A percentile compares a stretch with the other conserved stretches of the same genome.
These are phyloP conservation scores for Lethenteron reissneri DNA, from an alignment of 2,113 vertebrate species.

Conservation along the genomic window DNA sequence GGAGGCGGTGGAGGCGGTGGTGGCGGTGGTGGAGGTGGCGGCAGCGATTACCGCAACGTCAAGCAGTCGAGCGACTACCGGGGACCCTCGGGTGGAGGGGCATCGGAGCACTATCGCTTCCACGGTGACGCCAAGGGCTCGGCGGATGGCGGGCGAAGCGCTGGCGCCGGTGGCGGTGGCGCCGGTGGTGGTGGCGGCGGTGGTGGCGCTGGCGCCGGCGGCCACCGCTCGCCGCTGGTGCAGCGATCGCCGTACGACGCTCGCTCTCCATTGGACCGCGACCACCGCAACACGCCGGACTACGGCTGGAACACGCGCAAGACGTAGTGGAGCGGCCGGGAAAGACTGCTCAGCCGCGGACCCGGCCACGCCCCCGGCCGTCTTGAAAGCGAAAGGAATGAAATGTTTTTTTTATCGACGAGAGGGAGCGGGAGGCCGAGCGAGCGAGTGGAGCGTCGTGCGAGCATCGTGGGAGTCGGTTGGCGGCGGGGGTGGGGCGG, in stretches of 20 bases:
- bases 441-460: too few relatives aligned
- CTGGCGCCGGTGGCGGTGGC: conserved; percentile 11
- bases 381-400: too few relatives aligned
- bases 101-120: conserved; percentile 59
- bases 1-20: too few relatives aligned
- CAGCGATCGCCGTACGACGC: conserved; percentile 78
- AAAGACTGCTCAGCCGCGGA: conserved; percentile 8
- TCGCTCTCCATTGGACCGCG: conserved; percentile 52
- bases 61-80: conserved; percentile 49
- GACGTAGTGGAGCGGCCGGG: conserved; percentile 21
- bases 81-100: conserved; percentile 40
- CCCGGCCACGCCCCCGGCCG: too few relatives aligned
- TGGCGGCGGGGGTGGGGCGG: too few relatives aligned
- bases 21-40: conserved; percentile 29
- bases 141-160: conserved; percentile 59
- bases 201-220: conserved; percentile 30
- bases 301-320: conserved; percentile 74
- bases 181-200: conserved; percentile 16
- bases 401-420: too few relatives aligned
- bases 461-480: too few relatives aligned
- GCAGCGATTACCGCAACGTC: conserved; percentile 68
- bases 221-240: conserved; percentile 65
- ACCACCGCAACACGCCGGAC: conserved; percentile 54
- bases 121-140: conserved; percentile 56
- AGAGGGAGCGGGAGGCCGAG: too few relatives aligned